A percentile compares a stretch with the other conserved stretches of the same genome.
phyloP scores from a whole-genome alignment of 1,140 invertebrate genomes.

The Ceratina australensis region DNA sequence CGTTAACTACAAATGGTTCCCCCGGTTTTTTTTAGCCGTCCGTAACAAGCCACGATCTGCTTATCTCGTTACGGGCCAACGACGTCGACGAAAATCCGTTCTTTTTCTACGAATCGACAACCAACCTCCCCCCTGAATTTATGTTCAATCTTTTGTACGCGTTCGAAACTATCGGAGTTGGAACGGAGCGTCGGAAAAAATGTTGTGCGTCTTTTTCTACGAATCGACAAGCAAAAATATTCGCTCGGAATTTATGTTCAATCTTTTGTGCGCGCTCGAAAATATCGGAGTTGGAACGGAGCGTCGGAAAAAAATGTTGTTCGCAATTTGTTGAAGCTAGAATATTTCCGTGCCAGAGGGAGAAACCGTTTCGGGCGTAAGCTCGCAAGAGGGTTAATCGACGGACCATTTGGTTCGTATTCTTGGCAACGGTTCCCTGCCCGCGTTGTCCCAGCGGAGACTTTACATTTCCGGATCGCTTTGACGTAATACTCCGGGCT shows the following conservation, averaged over 20 bases:
- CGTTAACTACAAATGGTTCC: constrained; percentile 39
- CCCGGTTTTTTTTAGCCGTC: background rate
- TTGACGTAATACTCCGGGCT: constrained; percentile 26
- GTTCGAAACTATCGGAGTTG: too few species aligned
- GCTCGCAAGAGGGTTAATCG: background rate
- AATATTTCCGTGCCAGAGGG: background rate
- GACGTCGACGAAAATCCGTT: background rate
- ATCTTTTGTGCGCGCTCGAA: too few species aligned
- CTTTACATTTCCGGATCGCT: constrained; percentile 17
- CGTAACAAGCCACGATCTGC: background rate
- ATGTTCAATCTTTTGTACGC: too few species aligned
- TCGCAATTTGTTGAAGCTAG: background rate
- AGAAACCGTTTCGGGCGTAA: too few species aligned
- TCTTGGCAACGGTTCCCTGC: background rate
- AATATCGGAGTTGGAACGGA: background rate
- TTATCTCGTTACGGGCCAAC: constrained; percentile 9
- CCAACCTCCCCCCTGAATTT: too few species aligned
- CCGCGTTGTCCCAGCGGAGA: background rate
- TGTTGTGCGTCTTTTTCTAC: too few species aligned
- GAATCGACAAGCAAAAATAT: too few species aligned
- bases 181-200: too few species aligned
- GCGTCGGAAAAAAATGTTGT: background rate
- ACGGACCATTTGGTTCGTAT: background rate
- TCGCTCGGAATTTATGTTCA: too few species aligned
- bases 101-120: too few species aligned